Percentiles rank a stretch among this genome's conserved stretches.
These are phyloP conservation scores for Uloborus diversus DNA, from an alignment of 1,140 invertebrate genomes.

Conservation along the genomic window DNA sequence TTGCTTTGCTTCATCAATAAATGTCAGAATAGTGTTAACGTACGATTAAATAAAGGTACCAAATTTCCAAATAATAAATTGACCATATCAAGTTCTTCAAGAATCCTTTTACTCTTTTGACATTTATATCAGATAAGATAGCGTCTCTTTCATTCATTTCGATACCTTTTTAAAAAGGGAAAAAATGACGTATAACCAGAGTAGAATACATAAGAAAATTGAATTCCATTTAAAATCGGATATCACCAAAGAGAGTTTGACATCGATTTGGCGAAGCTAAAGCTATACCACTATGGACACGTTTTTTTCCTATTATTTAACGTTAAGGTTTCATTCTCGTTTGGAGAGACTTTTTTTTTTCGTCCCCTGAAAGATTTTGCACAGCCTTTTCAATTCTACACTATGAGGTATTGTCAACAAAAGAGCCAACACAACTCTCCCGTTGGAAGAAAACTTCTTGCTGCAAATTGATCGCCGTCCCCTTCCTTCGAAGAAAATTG, in stretches of 20 bases:
- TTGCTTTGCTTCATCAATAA: no score
- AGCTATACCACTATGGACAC: background rate
- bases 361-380: background rate
- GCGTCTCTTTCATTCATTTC: background rate
- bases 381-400: conserved; percentile 50
- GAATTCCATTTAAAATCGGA: background rate
- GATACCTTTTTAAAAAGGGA: background rate
- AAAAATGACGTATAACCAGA: background rate
- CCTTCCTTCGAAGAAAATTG: conserved; percentile 11
- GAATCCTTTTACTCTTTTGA: no score
- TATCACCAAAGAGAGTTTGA: background rate
- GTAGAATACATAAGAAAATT: background rate
- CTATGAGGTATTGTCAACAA: conserved; percentile 54
- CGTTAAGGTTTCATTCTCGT: conserved; percentile 24
- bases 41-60: no score
- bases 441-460: conserved; percentile 22
- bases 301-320: background rate
- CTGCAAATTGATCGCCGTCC: conserved; percentile 47
- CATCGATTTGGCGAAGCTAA: background rate
- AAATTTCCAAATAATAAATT: no score
- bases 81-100: no score
- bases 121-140: background rate
- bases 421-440: conserved; percentile 44
- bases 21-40: no score
- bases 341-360: background rate